Evolutionary conservation across 2,113 vertebrate species (phyloP).

Genomic region (Salminus brasiliensis): DNA sequence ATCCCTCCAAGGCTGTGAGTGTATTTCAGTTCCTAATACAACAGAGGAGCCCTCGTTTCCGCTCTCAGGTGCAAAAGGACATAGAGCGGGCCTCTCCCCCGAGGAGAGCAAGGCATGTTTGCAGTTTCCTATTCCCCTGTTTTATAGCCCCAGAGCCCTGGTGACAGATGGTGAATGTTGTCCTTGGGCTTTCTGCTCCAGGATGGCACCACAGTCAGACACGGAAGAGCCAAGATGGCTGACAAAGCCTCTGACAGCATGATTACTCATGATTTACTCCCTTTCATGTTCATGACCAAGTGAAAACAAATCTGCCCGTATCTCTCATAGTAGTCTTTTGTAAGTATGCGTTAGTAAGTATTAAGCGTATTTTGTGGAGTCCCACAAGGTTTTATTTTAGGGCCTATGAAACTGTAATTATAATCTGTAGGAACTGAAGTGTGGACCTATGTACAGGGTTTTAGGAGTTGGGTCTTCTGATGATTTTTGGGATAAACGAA

Average conservation of each 20-base stretch:
- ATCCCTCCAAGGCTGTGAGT: neutral
- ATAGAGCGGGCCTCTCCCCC: slow-evolving; percentile 9
- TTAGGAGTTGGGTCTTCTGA: neutral
- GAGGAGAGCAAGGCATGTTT: slow-evolving; percentile 13
- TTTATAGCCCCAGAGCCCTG: slow-evolving; percentile 30
- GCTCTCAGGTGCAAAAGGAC: neutral
- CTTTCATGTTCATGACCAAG: neutral
- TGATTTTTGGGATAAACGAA: neutral
- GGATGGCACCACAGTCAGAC: slow-evolving; percentile 21
- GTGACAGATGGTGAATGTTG: slow-evolving; percentile 49
- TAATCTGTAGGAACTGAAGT: too few species aligned
- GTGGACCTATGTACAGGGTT: too few species aligned
- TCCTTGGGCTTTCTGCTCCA: slow-evolving; percentile 40
- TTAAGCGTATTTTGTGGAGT: too few species aligned
- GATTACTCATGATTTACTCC: neutral
- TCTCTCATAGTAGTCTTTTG: neutral
- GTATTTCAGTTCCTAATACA: neutral
- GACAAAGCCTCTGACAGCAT: slow-evolving; percentile 27
- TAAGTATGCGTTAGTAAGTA: neutral
- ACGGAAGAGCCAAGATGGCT: slow-evolving; percentile 22
- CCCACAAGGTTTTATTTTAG: too few species aligned
- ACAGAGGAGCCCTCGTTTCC: neutral
- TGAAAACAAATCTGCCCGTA: neutral
- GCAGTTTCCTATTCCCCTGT: slow-evolving; percentile 11
- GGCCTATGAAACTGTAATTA: too few species aligned